phyloP scores from a whole-genome alignment of 2,113 vertebrate genomes.

The Thinocorus orbignyianus region DNA sequence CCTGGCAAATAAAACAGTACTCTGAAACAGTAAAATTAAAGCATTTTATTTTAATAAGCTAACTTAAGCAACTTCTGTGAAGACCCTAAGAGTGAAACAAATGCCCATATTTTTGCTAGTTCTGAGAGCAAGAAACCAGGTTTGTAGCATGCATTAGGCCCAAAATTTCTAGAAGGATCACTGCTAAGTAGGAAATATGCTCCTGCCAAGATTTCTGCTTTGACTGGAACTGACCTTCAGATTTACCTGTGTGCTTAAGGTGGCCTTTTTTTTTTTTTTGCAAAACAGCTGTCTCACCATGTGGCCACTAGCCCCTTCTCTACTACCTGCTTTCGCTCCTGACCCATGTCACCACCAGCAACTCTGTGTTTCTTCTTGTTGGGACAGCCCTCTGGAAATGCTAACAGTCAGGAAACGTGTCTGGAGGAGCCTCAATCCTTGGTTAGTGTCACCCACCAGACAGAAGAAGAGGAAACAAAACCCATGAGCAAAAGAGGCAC shows the following conservation, averaged over 20 bases:
- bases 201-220: background rate
- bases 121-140: background rate
- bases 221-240: background rate
- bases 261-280: background rate
- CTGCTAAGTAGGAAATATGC: background rate
- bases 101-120: background rate
- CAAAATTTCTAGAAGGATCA: background rate
- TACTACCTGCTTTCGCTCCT: background rate
- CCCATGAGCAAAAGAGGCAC: background rate
- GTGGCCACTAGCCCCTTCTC: accelerated
- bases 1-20: background rate
- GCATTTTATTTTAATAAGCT: background rate
- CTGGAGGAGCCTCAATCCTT: background rate
- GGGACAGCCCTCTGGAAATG: background rate
- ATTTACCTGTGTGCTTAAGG: background rate
- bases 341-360: accelerated
- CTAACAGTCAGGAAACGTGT: background rate
- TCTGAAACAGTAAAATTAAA: background rate
- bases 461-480: background rate
- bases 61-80: background rate
- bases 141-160: background rate
- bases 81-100: background rate
- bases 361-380: background rate
- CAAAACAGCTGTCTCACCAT: background rate
- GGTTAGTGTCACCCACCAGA: background rate